Conservation (phyloP, 2,888 invertebrate species). For the Drosophila yooni region DNA sequence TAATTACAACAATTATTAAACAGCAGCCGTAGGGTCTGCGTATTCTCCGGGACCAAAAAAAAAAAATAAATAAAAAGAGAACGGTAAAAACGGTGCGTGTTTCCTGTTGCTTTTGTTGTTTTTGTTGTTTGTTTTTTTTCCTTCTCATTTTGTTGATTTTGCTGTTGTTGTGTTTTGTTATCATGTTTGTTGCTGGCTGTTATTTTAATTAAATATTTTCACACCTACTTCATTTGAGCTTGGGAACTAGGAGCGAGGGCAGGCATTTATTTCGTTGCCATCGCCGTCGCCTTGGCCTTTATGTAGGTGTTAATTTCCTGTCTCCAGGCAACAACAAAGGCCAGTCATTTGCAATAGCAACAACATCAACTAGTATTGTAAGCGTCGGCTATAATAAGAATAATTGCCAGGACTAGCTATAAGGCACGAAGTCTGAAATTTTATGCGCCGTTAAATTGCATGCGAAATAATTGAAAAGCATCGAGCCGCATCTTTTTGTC, state of each 20-base stretch:
- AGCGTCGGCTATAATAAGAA: conserved; percentile 68
- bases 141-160: conserved; percentile 16
- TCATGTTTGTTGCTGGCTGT: conserved; percentile 58
- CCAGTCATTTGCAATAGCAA: conserved; percentile 20
- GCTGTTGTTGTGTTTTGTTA: conserved; percentile 29
- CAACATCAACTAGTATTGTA: conserved; percentile 36
- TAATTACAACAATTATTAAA: conserved; percentile 83
- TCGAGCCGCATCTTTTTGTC: conserved; percentile 58
- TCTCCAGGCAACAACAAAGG: conserved; percentile 43
- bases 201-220: conserved; percentile 83
- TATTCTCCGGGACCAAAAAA: conserved; percentile 22
- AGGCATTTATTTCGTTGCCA: conserved; percentile 34
- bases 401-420: conserved; percentile 74
- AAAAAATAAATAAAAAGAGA: conserved; percentile 18
- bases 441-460: conserved; percentile 79
- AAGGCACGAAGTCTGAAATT: conserved; percentile 62
- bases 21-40: conserved; percentile 67
- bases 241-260: conserved; percentile 21
- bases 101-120: conserved; percentile 51
- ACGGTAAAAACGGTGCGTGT: conserved; percentile 39
- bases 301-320: conserved; percentile 80
- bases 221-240: conserved; percentile 77
- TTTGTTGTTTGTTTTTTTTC: conserved; percentile 40
- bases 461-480: conserved; percentile 80
- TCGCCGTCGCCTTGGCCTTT: conserved; percentile 28